Evolutionary conservation across 2,888 invertebrate species (phyloP).

Genomic region (Caenorhabditis uteleia): DNA sequence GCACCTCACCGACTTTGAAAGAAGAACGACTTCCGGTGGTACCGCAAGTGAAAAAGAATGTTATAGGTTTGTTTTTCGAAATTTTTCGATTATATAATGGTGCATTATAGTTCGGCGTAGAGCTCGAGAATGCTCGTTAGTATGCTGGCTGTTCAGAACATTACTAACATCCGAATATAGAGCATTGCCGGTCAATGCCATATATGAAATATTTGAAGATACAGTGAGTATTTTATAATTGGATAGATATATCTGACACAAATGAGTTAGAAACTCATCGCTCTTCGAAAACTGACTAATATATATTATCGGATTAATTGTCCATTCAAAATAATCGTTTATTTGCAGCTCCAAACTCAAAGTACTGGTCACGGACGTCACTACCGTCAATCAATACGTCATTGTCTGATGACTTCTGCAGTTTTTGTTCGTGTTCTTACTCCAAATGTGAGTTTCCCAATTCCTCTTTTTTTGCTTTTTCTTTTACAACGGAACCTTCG

Average conservation of each 20-base stretch:
- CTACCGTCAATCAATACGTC: constrained; percentile 51
- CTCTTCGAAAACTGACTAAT: background rate
- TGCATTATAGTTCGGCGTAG: constrained; percentile 37
- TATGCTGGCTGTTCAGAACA: constrained; percentile 55
- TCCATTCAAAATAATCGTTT: background rate
- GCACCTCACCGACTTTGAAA: constrained; percentile 8
- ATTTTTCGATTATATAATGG: background rate
- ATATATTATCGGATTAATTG: background rate
- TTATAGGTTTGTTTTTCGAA: constrained; percentile 34
- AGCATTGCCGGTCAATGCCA: constrained; percentile 48
- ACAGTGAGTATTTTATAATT: constrained; percentile 40
- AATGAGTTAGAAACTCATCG: background rate
- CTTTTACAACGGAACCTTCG: too few relatives aligned
- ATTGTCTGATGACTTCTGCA: constrained; percentile 46
- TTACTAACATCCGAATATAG: constrained; percentile 53
- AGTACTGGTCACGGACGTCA: constrained; percentile 44
- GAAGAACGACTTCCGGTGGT: background rate
- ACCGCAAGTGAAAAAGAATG: constrained; percentile 27
- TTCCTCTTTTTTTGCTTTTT: constrained; percentile 2
- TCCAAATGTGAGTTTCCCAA: constrained; percentile 53
- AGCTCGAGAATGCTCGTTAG: constrained; percentile 51
- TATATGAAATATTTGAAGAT: constrained; percentile 53
- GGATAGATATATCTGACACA: background rate
- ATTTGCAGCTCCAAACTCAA: constrained; percentile 40
- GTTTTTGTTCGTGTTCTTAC: constrained; percentile 56